These are phyloP conservation scores for Aptenodytes forsteri DNA, from an alignment of 2,113 vertebrate species.

Conservation along the genomic window DNA sequence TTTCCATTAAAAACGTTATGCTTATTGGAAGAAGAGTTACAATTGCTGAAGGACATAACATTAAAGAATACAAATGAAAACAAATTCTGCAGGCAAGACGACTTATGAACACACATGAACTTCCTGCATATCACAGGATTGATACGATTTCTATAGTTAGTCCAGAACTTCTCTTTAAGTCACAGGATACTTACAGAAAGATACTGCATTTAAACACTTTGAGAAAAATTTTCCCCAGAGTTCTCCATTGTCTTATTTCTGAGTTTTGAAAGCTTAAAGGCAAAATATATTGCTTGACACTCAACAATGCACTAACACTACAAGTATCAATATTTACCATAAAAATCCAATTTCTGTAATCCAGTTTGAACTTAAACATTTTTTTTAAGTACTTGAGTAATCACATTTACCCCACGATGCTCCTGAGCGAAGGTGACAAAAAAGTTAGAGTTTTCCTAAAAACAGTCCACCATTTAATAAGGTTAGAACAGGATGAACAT, in stretches of 20 bases:
- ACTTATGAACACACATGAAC: not conserved
- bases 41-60: not conserved
- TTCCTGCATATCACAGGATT: accelerated
- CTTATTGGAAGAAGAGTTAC: not conserved
- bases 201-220: not conserved
- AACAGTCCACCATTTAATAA: not conserved
- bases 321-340: not conserved
- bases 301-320: not conserved
- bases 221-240: not conserved
- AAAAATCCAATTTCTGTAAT: not conserved
- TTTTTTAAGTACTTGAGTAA: not conserved
- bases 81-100: not conserved
- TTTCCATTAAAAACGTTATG: not conserved
- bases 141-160: not conserved
- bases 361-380: not conserved
- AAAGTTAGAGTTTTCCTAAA: not conserved
- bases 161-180: not conserved
- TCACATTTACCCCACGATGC: not conserved
- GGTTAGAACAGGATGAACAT: not conserved
- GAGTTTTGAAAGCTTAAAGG: not conserved
- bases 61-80: not conserved
- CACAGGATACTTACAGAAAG: not conserved
- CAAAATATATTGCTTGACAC: not conserved
- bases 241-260: not conserved
- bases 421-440: not conserved